Evolutionary conservation across 2,888 invertebrate species (phyloP).

Genomic region (Cheilosia impressa): DNA sequence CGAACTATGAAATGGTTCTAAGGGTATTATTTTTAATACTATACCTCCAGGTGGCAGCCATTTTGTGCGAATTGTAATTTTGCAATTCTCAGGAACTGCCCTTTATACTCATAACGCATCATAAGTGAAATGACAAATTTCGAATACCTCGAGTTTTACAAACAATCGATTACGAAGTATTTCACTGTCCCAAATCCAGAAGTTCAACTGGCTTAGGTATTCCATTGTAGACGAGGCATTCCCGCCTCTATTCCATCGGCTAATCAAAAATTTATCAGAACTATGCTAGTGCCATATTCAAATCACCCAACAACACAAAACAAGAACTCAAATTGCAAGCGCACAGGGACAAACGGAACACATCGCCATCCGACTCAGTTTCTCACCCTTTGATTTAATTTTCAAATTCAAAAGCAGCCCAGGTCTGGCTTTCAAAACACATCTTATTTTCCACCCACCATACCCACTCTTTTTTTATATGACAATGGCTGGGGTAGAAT

Average conservation of each 20-base stretch:
- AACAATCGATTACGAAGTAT: too few relatives aligned
- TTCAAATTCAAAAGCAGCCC: conserved; percentile 34
- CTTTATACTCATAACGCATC: too few relatives aligned
- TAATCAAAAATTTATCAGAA: conserved; percentile 47
- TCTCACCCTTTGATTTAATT: conserved; percentile 23
- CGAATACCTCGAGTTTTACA: too few relatives aligned
- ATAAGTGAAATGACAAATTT: too few relatives aligned
- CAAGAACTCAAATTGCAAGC: conserved; percentile 1
- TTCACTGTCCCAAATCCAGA: too few relatives aligned
- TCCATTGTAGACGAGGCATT: not conserved
- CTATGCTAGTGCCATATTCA: conserved; percentile 13
- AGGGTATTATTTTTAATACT: too few relatives aligned
- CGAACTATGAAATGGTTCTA: too few relatives aligned
- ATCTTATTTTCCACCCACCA: not conserved
- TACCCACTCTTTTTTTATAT: too few relatives aligned
- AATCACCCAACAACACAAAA: conserved; percentile 1
- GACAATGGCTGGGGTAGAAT: not conserved
- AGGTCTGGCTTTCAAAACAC: conserved; percentile 25
- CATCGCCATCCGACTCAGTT: conserved; percentile 12
- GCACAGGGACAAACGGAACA: not conserved
- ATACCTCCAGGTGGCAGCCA: too few relatives aligned
- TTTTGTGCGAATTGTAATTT: too few relatives aligned
- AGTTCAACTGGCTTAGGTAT: too few relatives aligned
- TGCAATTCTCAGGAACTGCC: too few relatives aligned
- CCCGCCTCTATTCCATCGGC: conserved; percentile 18